These are phyloP conservation scores for Crenuchus spilurus DNA, from an alignment of 2,797 vertebrate species.

Conservation along the genomic window DNA sequence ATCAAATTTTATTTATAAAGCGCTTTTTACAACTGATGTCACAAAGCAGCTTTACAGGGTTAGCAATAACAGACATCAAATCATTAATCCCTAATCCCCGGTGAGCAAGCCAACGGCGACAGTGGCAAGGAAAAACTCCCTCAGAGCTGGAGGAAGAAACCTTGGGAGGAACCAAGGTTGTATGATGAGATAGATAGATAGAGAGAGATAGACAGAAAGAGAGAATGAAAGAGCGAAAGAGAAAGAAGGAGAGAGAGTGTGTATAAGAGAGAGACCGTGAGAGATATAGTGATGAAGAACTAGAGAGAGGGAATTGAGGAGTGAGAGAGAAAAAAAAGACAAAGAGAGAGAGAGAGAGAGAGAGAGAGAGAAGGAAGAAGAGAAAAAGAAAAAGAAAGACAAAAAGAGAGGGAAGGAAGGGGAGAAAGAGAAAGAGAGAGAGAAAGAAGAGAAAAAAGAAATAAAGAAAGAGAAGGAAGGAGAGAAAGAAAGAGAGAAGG, in stretches of 20 bases:
- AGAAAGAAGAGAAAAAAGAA: background rate
- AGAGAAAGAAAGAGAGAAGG: background rate
- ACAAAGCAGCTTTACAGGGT: too few relatives aligned
- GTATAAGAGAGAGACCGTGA: too few relatives aligned
- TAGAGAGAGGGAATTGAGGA: background rate
- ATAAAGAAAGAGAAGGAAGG: background rate
- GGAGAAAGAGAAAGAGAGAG: background rate
- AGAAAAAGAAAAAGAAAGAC: background rate
- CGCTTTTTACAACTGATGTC: too few relatives aligned
- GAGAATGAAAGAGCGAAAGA: too few relatives aligned
- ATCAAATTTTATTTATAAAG: too few relatives aligned
- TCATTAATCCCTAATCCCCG: too few relatives aligned
- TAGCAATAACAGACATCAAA: too few relatives aligned
- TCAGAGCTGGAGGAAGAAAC: too few relatives aligned
- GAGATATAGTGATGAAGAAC: background rate
- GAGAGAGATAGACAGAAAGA: conserved; percentile 42
- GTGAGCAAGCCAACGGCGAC: too few relatives aligned
- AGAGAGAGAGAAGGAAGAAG: background rate
- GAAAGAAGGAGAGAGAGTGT: conserved; percentile 52
- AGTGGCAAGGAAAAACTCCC: too few relatives aligned
- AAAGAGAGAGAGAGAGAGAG: background rate
- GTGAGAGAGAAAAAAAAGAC: background rate
- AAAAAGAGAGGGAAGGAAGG: background rate
- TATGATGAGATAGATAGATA: conserved; percentile 38
- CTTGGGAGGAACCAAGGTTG: too few relatives aligned